Evolutionary conservation across 2,888 invertebrate genomes (phyloP), one percentile per base, ranked within the genome.

Genomic region (Microplitis deprimator): DNA sequence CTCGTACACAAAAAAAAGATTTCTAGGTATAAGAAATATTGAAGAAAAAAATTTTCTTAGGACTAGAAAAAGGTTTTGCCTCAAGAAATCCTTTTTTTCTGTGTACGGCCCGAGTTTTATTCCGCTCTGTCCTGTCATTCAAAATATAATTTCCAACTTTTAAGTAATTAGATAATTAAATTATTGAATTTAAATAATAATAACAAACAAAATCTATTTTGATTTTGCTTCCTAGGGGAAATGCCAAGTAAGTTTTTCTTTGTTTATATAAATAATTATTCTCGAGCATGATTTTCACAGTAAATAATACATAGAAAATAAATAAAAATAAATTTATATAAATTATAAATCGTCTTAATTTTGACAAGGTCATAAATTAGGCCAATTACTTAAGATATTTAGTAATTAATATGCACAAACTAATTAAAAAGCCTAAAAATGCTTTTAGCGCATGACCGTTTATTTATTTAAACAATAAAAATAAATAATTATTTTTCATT

Each of bases 211-310:
- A 85, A 85, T 84, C 78, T 86, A 83, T 87, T 88, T 86, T 87
- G 82, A 85, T 89, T 89, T 87, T 90, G 90, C 90, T 87, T 88
- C 90, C 88, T 90, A 92, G 92, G 90, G 92, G 92, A 89, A 91
- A 92, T 80, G 92, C 92, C 87, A 92, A 91, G 92, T 92, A 91
- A 92, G 92, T 92, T 86, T 81, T 72, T 29, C 29, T 29, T 79
- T 59, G 16, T 64, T 50, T 40, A 10, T 20, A 20, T 16, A 41
- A 17, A 64, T 50, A 70, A 29, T 68, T 6, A 29, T 68, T 6
- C 8, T 17, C 13, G 8, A 17, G 10, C 39, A 65, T 73, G 59
- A 5, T 67, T 67, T 41, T 65, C 39, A 41, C 3, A 6, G 16
- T 38, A n/a, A 60, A 69, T 73, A 38, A 29, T 29, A 29, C 2